Base-by-base conservation (phyloP, 2,797 vertebrate species). In the Coendou prehensilis region DNA sequence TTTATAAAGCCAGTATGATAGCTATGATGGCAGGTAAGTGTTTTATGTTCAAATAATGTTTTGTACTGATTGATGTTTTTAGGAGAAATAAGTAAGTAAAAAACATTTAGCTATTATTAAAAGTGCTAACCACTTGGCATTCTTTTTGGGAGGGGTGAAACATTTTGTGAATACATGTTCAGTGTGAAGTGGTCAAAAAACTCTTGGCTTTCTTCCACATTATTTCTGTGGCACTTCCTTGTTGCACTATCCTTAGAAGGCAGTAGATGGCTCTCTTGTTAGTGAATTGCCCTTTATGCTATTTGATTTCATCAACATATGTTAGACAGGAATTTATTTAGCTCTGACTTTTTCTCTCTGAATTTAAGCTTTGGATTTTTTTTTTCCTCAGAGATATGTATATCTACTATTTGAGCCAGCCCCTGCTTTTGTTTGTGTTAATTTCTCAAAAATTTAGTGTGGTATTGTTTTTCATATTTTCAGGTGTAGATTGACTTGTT, bases 21-120 rank as follows among this genome's bases (percentile, higher is more conserved):
- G 99, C 99, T 52, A 99, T 99, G 99, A 99, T 99, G 99, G 99
- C 99, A 93, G 99, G 99, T 99, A 98, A 98, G 98, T 97, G 95
- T 79, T 79, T 75, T 37, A 50, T 89, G 13, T 56, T 96, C 87
- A 76, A n/a, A 47, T 22, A 3, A 64, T n/a, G 50, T 20, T 82
- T 75, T 73, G 54, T 78, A 26, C 37, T 69, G 79, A 92, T 59
- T 33, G 78, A 82, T 67, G 63, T 69, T 82, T 92, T 94, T 9
- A 28, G 57, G 78, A 90, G 47, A 89, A 91, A 90, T 37, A 73
- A 78, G 57, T 56, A 63, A 92, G 64, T 50, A 15, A 67, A 89
- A 89, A 45, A 50, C 52, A 56, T 63, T 83, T 81, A 59, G 59
- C n/a, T 80, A 0, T 85, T 94, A 59, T 26, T 88, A 23, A 52